Percentiles rank a stretch among this genome's conserved stretches.
Evolutionary conservation across 2,113 vertebrate species (phyloP).

Genomic region (Catagonus wagneri): DNA sequence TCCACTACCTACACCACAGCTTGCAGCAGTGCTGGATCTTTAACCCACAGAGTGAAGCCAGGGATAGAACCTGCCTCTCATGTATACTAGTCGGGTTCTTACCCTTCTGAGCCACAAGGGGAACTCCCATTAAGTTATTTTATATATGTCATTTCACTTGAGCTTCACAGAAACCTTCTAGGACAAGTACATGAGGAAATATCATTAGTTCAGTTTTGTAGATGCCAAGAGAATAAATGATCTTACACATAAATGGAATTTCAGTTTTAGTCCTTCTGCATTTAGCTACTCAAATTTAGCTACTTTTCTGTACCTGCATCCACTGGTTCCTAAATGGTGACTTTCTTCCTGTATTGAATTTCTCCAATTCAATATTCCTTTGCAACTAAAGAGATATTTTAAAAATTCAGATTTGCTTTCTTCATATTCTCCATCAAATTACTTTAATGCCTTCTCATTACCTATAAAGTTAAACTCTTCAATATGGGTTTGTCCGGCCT

Average conservation of each 20-base stretch:
- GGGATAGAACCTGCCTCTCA: too few relatives aligned
- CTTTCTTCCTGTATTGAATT: neutral
- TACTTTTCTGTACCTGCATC: neutral
- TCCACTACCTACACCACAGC: too few relatives aligned
- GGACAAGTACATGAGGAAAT: neutral
- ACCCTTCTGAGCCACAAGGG: too few relatives aligned
- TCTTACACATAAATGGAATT: neutral
- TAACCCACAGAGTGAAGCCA: too few relatives aligned
- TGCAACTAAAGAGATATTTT: neutral
- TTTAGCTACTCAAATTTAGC: neutral
- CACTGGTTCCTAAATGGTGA: neutral
- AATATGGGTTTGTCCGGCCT: neutral
- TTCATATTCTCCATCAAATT: neutral
- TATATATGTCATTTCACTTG: neutral
- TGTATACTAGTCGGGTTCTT: too few relatives aligned
- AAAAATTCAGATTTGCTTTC: neutral
- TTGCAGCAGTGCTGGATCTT: too few relatives aligned
- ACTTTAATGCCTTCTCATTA: neutral
- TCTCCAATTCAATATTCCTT: neutral
- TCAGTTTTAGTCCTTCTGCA: neutral
- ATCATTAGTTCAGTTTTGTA: neutral
- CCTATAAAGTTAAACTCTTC: neutral
- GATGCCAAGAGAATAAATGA: neutral
- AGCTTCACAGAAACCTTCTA: neutral
- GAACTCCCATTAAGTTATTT: neutral